These are phyloP conservation scores for Gorilla gorilla DNA, from an alignment of 2,113 vertebrate genomes.

Conservation along the genomic window DNA sequence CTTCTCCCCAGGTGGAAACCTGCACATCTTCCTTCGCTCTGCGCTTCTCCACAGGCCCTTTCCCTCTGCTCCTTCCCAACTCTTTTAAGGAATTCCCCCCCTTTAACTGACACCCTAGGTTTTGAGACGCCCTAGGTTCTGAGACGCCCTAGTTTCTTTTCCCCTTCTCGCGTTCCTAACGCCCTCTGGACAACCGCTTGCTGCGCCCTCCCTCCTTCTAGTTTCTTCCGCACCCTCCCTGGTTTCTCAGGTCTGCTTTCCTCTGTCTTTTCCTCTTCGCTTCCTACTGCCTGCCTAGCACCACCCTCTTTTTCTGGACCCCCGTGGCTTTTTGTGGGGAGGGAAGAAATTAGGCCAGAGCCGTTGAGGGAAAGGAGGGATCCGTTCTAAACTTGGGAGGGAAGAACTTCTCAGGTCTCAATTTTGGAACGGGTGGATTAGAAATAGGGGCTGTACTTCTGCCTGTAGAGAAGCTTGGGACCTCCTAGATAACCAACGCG, in stretches of 20 bases:
- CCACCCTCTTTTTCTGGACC: background rate
- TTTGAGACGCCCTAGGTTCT: background rate
- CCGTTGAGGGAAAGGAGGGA: background rate
- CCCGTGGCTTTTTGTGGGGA: background rate
- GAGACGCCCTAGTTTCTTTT: background rate
- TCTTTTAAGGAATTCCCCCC: background rate
- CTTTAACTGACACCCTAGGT: background rate
- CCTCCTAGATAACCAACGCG: background rate
- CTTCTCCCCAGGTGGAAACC: background rate
- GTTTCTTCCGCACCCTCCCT: background rate
- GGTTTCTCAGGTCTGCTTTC: background rate
- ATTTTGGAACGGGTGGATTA: constrained; percentile 19
- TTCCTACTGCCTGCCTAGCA: background rate
- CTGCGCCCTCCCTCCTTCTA: background rate
- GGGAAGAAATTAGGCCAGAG: background rate
- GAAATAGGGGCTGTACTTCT: background rate
- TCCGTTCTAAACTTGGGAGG: background rate
- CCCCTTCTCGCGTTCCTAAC: background rate
- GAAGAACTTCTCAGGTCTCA: constrained; percentile 11
- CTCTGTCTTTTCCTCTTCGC: background rate
- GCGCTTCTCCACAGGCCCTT: background rate
- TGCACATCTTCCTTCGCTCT: background rate
- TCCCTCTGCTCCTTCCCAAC: background rate
- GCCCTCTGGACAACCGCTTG: background rate
- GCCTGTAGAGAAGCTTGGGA: background rate